Base-by-base conservation (phyloP, 2,797 vertebrate species). In the Acanthurus lineatus region DNA sequence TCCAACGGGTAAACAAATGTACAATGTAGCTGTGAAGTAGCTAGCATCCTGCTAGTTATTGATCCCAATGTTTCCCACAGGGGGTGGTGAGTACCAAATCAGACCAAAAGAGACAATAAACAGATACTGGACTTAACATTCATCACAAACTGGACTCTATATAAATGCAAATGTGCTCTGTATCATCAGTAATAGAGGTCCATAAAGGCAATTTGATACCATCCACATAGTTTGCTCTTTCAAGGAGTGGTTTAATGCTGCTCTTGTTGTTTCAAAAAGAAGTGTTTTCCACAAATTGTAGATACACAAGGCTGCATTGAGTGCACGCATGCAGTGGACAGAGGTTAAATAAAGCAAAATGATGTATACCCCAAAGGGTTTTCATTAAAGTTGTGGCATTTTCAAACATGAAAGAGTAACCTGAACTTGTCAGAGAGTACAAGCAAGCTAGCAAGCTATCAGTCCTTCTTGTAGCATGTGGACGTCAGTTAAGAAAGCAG, bases 31-130 rank as follows among this genome's bases (percentile, higher is more conserved):
- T 22, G 25, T 38, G 14, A 60, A 17, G 32, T 40, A 53, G 14
- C 6, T 9, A 32, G 6, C 68, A 22, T 49, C 45, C 6, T 38
- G 10, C 25, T 15, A 20, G 40, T n/a, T 63, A 61, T 66, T 35
- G 52, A 40, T 16, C 44, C 19, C 48, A 9, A 48, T 35, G 47
- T 38, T 65, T 52, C 32, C 17, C 44, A 48, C 5, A 66, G 20
- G 32, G 54, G 32, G 25, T 48, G 53, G 54, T 71, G 20, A 40
- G 8, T 25, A 65, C 25, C 17, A 59, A 73, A 69, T 67, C 20
- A 67, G 51, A 64, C 20, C 11, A 38, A 35, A 51, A 51, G 1
- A 47, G 15, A 47, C 12, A 0, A 22, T 51, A 25, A 52, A 47
- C 16, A 63, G 51, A 19, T 4, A 44, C 35, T 67, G 35, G 56